phyloP scores from a whole-genome alignment of 2,113 vertebrate genomes.

The Solenodon paradoxus region DNA sequence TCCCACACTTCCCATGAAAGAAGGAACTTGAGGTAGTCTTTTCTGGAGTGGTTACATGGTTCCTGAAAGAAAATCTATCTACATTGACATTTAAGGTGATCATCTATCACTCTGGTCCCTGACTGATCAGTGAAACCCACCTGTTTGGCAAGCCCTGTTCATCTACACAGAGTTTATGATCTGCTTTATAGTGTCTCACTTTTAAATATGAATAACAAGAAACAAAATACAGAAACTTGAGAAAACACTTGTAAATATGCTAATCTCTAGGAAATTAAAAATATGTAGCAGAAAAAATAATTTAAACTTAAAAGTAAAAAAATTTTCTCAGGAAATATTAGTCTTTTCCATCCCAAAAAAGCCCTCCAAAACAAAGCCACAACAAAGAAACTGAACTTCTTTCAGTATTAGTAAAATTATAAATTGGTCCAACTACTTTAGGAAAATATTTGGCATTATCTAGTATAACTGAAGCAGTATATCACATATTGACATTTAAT shows the following conservation, averaged over 20 bases:
- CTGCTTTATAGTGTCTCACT: not conserved
- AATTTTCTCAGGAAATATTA: not conserved
- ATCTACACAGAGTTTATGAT: not conserved
- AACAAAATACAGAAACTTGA: not conserved
- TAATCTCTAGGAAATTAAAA: constrained; percentile 13
- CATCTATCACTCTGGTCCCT: not conserved
- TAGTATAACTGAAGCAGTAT: not conserved
- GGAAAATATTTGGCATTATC: not conserved
- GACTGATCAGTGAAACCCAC: not conserved
- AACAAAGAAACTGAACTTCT: not conserved
- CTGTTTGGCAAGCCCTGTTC: not conserved
- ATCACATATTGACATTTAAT: not conserved
- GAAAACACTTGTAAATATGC: not conserved
- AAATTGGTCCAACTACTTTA: too few species aligned
- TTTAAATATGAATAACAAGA: not conserved
- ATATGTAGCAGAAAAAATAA: not conserved
- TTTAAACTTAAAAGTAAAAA: not conserved
- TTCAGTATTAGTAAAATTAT: not conserved
- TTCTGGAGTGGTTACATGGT: not conserved
- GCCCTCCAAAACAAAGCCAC: not conserved
- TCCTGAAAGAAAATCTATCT: not conserved
- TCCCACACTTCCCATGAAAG: not conserved
- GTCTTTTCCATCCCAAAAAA: too few species aligned
- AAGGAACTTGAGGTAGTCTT: not conserved
- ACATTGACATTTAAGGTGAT: not conserved